Evolutionary conservation across 92 coral and sea anemone species (phyloP), one percentile per base, ranked within the genome.

Genomic region (Zoanthus solanderi): DNA sequence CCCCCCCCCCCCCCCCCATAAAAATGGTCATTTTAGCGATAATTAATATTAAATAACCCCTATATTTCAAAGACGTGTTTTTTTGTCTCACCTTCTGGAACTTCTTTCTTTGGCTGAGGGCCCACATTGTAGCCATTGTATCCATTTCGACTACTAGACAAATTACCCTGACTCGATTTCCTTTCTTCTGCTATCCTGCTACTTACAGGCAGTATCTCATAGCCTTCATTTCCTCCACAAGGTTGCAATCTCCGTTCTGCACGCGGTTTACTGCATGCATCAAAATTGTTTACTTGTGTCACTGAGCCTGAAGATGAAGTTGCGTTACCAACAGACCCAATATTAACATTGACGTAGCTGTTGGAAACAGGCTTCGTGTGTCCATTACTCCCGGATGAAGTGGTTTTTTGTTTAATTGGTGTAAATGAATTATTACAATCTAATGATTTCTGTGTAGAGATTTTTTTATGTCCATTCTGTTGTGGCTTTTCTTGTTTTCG

Each of bases 401-500:
- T 81, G 0, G 85, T 57, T 30, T 81, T 81, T 30, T 81, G 85
- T 66, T 12, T 81, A 47, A 81, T 73, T 1, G 75, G 85, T 81
- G 75, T 5, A 42, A 50, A 60, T 7, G 75, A 47, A 16, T 29
- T 66, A 67, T 29, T 11, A 29, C 17, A 45, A 4, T 46, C 60
- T 45, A 28, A 23, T 0, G 47, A 46, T 65, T 67, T 53, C 28
- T 23, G 85, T 30, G 9, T 46, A 31, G 85, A 75, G 6, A 53
- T 75, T 31, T 84, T 83, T 34, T 67, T 68, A 45, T 79, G 67
- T 56, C 68, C 83, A 18, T 67, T 75, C 34, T 74, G 73, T 50
- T 42, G 32, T 17, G 89, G 83, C 23, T 71, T 69, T 44, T 84
- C 78, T 6, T 84, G 91, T 66, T 88, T 88, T 53, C 76, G 42